Conservation (phyloP, 2,113 vertebrate genomes). For the Oryctolagus cuniculus region DNA sequence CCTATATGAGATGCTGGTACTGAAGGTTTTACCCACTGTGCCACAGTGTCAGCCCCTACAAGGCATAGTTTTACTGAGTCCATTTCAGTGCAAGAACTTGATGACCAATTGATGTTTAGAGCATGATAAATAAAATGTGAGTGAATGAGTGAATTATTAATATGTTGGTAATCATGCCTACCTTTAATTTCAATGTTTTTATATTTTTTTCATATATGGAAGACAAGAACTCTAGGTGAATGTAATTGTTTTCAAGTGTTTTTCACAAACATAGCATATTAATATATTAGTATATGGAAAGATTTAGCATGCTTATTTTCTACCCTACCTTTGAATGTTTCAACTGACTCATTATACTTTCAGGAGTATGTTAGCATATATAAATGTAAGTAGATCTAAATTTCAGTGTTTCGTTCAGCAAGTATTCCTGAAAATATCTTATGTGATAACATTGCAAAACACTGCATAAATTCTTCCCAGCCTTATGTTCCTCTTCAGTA, state of each 20-base stretch:
- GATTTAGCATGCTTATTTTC: background rate
- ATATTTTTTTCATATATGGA: background rate
- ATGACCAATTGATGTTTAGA: background rate
- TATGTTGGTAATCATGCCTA: background rate
- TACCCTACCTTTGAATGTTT: background rate
- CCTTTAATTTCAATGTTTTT: background rate
- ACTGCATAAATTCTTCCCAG: background rate
- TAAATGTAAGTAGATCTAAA: background rate
- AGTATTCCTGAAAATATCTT: background rate
- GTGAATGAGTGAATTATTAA: background rate
- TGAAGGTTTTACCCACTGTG: too few species aligned
- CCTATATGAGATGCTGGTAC: too few species aligned
- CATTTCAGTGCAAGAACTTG: background rate
- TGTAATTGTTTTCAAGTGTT: background rate
- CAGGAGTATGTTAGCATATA: background rate
- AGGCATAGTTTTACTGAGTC: background rate
- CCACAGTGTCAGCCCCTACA: too few species aligned
- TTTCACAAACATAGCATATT: background rate
- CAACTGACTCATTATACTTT: background rate
- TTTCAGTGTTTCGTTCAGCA: background rate
- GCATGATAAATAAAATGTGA: background rate
- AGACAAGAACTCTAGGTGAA: background rate
- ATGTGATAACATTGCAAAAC: background rate
- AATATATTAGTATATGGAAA: background rate
- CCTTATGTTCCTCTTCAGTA: background rate